Base-by-base conservation (phyloP, 37 sponge, comb jelly and placozoan genomes). In the Lycopodina hypogea region DNA sequence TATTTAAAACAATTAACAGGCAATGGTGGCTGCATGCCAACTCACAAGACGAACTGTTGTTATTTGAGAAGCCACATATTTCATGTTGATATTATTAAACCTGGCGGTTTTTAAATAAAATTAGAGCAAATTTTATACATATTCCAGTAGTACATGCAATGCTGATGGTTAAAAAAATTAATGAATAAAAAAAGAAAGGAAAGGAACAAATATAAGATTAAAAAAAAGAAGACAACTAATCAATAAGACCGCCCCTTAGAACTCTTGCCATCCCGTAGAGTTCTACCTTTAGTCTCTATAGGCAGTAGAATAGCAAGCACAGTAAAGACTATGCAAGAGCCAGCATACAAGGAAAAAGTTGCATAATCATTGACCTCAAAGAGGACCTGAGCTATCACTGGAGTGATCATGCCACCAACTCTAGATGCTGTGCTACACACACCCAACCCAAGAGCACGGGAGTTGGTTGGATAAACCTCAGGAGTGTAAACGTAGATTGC, bases 401-500 rank as follows among this genome's bases (percentile, higher is more conserved):
- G 94, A 21, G 87, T 67, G 17, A 86, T 19, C 8, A 93, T 76
- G 6, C 87, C 94, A 59, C 94, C 94, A 36, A 90, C 57, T 32
- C 94, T 82, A 3, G 87, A 84, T 34, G 71, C 63, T 37, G 78
- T 65, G 59, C 80, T 78, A 53, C 77, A 66, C 1, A 83, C 15
- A 23, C 84, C 83, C 53, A 93, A 40, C 18, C 77, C 84, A 56
- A 90, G 70, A 41, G 80, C 90, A 60, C 94, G 74, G 17, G 83
- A 62, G 19, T 24, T 76, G 9, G 94, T 93, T 18, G 94, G 90
- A 68, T 83, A 93, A 28, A 90, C 90, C 73, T 93, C 79, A 1
- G 82, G 90, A 17, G 94, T 93, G 82, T 93, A 93, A 18, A 93
- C 84, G 79, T 76, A 93, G 71, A 88, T 76, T 1, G 82, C 87